Conservation (phyloP, 2,888 invertebrate species). For the Drosophila multiciliata region DNA sequence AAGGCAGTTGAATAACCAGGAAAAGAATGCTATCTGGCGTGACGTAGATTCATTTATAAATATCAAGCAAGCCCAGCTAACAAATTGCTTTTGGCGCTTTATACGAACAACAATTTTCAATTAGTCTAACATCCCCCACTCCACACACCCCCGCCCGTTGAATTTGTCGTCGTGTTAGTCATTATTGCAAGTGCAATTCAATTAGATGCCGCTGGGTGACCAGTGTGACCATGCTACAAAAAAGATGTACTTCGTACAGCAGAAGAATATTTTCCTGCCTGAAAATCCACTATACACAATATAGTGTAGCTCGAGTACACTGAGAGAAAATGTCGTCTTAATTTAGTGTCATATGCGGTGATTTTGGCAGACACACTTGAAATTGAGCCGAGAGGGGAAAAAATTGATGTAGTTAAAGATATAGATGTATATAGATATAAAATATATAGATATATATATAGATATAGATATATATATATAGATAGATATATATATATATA, state of each 20-base stretch:
- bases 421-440: no score
- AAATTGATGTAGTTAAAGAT: neutral
- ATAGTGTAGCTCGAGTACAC: neutral
- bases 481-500: neutral
- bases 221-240: neutral
- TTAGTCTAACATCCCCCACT: slow-evolving; percentile 35
- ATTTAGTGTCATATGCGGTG: neutral
- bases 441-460: neutral
- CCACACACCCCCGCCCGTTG: neutral
- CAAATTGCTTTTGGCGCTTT: slow-evolving; percentile 36
- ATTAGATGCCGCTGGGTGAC: slow-evolving; percentile 57
- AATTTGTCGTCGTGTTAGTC: slow-evolving; percentile 15
- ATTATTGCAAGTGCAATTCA: slow-evolving; percentile 71
- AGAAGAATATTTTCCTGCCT: neutral
- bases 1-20: neutral
- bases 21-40: neutral
- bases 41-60: slow-evolving; percentile 6
- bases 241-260: neutral
- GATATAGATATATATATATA: neutral
- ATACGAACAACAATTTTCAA: slow-evolving; percentile 62
- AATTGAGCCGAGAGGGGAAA: neutral
- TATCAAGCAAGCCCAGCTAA: slow-evolving; percentile 2
- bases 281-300: neutral
- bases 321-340: neutral
- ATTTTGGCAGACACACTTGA: neutral